phyloP scores from a whole-genome alignment of 2,888 invertebrate genomes.

The Zootermopsis nevadensis region DNA sequence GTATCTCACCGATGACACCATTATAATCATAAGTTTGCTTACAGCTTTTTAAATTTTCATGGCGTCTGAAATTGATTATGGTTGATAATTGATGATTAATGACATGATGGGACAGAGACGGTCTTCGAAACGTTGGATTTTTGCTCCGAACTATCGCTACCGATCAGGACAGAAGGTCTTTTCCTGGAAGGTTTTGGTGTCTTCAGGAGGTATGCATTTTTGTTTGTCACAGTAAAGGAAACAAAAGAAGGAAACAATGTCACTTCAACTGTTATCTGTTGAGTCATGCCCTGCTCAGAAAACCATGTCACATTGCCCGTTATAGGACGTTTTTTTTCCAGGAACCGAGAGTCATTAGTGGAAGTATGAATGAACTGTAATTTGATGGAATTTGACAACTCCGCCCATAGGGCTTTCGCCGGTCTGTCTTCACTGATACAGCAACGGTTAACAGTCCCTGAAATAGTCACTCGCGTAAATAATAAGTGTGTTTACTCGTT shows the following conservation, averaged over 20 bases:
- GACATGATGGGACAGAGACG: too few relatives aligned
- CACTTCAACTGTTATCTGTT: not conserved
- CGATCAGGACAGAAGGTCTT: too few relatives aligned
- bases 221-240: too few relatives aligned
- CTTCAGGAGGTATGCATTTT: too few relatives aligned
- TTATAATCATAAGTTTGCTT: too few relatives aligned
- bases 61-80: too few relatives aligned
- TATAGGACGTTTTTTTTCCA: not conserved
- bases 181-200: too few relatives aligned
- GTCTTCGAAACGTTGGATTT: too few relatives aligned
- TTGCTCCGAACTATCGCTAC: too few relatives aligned
- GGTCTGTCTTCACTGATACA: not conserved
- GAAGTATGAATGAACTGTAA: not conserved
- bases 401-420: not conserved
- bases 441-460: not conserved
- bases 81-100: too few relatives aligned
- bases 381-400: not conserved
- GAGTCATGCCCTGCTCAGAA: not conserved
- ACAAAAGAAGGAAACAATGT: not conserved
- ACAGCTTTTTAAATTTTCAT: too few relatives aligned
- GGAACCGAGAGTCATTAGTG: not conserved
- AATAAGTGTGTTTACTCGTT: constrained; percentile 4
- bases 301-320: not conserved
- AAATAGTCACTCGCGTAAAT: not conserved
- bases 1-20: too few relatives aligned